These are phyloP conservation scores for Pteronotus mesoamericanus DNA, from an alignment of 2,797 vertebrate species.

Conservation along the genomic window DNA sequence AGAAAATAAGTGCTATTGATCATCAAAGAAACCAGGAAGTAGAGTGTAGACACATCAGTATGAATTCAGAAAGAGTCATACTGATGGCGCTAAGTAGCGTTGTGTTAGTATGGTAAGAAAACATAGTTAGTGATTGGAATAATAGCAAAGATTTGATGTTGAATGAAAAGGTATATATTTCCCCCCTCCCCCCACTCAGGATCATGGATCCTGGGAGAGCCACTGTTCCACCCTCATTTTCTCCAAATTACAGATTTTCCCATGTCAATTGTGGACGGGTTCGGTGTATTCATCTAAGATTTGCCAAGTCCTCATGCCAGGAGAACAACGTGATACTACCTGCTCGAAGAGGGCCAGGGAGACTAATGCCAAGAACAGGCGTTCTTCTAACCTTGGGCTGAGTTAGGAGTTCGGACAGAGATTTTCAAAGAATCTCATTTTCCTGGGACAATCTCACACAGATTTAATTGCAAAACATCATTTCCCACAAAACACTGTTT, in stretches of 20 bases:
- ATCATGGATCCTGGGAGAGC: not conserved
- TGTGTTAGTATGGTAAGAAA: not conserved
- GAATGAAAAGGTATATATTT: not conserved
- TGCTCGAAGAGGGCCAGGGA: not conserved
- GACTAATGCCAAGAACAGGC: not conserved
- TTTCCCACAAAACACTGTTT: not conserved
- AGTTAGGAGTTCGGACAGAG: not conserved
- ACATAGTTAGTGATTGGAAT: not conserved
- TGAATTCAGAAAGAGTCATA: not conserved
- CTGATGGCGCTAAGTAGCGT: not conserved
- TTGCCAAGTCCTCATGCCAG: not conserved
- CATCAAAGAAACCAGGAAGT: not conserved
- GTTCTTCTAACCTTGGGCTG: not conserved
- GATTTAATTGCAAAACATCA: not conserved
- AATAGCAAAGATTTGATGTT: slow-evolving; percentile 3
- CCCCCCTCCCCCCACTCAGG: not conserved
- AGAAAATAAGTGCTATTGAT: not conserved
- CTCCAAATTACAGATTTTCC: not conserved
- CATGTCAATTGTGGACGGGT: not conserved
- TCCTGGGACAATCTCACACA: not conserved
- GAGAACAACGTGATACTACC: not conserved
- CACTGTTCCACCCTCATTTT: not conserved
- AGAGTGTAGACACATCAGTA: not conserved
- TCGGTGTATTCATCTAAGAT: not conserved
- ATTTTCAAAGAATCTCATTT: slow-evolving; percentile 33